Evolutionary conservation across 2,888 invertebrate species (phyloP).

Genomic region (Actias luna): DNA sequence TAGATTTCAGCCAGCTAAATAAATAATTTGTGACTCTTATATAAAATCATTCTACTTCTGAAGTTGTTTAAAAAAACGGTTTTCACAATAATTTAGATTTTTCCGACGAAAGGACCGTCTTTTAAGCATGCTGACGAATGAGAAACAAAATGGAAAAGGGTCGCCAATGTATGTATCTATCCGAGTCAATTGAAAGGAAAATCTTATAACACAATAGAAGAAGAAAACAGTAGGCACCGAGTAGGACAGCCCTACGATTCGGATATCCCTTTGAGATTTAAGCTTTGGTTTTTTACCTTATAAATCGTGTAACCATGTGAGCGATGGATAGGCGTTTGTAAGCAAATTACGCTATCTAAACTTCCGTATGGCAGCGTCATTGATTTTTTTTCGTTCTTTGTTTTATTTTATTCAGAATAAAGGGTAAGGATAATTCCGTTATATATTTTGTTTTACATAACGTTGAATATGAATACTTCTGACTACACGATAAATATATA

Average conservation of each 20-base stretch:
- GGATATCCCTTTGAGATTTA: conserved; percentile 17
- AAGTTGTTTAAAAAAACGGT: neutral
- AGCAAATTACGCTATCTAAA: conserved; percentile 8
- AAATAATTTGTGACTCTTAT: neutral
- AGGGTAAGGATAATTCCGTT: neutral
- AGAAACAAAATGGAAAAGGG: conserved; percentile 25
- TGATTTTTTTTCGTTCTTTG: neutral
- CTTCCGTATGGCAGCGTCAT: neutral
- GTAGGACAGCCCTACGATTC: conserved; percentile 15
- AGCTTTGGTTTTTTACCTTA: conserved; percentile 15
- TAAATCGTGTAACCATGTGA: conserved; percentile 4
- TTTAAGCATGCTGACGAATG: conserved; percentile 18
- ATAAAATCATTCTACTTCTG: neutral
- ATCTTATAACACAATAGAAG: conserved; percentile 25
- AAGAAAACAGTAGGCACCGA: conserved; percentile 17
- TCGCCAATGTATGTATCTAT: conserved; percentile 24
- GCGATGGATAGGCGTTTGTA: neutral
- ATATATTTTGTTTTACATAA: neutral
- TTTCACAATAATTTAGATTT: neutral
- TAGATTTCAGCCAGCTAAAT: no score
- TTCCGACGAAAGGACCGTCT: neutral
- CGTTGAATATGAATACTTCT: neutral
- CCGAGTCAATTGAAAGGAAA: conserved; percentile 27
- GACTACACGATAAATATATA: no score
- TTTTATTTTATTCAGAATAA: neutral